These are phyloP conservation scores for Lutjanus campechanus DNA, from an alignment of 2,797 vertebrate species.

Conservation along the genomic window DNA sequence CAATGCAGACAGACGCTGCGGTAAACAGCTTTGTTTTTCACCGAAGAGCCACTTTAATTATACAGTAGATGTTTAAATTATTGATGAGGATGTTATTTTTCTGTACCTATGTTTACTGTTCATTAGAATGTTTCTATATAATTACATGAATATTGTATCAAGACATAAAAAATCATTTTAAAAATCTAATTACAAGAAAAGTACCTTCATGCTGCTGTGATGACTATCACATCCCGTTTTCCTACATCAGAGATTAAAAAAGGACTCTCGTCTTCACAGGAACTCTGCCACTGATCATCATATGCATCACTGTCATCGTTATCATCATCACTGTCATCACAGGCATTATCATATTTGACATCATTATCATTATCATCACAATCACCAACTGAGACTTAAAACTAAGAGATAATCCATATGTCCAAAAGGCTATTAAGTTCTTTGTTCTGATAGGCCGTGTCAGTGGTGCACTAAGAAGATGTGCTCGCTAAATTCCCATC, in stretches of 20 bases:
- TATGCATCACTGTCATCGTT: slow-evolving; percentile 18
- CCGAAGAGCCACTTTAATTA: slow-evolving; percentile 63
- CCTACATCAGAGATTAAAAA: slow-evolving; percentile 23
- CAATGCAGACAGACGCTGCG: slow-evolving; percentile 32
- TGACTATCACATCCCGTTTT: slow-evolving; percentile 11
- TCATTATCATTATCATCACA: slow-evolving; percentile 36
- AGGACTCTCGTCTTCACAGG: slow-evolving; percentile 26
- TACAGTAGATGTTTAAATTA: slow-evolving; percentile 67
- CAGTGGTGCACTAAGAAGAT: slow-evolving; percentile 2
- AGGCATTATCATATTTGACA: slow-evolving; percentile 39
- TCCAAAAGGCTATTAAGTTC: slow-evolving; percentile 20
- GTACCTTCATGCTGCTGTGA: slow-evolving; percentile 27
- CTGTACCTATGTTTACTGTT: slow-evolving; percentile 59
- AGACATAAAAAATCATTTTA: slow-evolving; percentile 20
- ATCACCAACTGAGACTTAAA: slow-evolving; percentile 15
- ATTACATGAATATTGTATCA: slow-evolving; percentile 52
- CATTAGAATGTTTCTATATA: slow-evolving; percentile 51
- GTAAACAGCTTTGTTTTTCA: slow-evolving; percentile 57
- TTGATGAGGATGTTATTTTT: slow-evolving; percentile 63
- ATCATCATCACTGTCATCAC: slow-evolving; percentile 33
- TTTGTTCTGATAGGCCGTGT: slow-evolving; percentile 27
- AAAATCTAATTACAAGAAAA: slow-evolving; percentile 49
- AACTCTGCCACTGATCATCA: slow-evolving; percentile 25
- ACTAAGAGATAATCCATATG: slow-evolving; percentile 26
- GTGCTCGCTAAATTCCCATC: not conserved